phyloP scores from a whole-genome alignment of 2,113 vertebrate species.

The Rissa tridactyla region DNA sequence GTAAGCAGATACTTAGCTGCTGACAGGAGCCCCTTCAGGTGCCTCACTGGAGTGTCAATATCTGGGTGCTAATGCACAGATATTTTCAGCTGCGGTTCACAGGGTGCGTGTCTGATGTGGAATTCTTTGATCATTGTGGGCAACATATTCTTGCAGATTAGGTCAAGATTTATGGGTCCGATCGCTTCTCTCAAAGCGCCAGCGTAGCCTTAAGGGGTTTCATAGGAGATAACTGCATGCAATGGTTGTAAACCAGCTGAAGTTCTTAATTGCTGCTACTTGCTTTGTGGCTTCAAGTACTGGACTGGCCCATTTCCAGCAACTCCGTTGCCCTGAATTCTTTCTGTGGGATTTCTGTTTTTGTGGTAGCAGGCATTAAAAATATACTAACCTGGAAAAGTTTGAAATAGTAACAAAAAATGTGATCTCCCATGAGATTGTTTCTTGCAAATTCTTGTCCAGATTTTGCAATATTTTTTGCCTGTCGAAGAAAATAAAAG shows the following conservation, averaged over 20 bases:
- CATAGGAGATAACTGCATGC: not conserved
- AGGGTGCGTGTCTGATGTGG: not conserved
- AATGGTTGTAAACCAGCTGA: not conserved
- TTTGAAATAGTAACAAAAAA: conserved; percentile 96
- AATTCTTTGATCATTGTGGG: conserved; percentile 30
- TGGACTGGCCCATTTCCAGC: not conserved
- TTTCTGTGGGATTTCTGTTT: not conserved
- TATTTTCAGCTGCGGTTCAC: conserved; percentile 64
- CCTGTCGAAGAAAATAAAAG: conserved; percentile 70
- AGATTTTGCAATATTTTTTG: conserved; percentile 85
- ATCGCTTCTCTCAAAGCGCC: not conserved
- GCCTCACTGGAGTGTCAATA: not conserved
- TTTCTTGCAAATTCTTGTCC: conserved; percentile 92
- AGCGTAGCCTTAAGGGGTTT: not conserved
- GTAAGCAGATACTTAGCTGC: not conserved
- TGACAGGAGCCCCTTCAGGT: not conserved
- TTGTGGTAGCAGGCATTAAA: not conserved
- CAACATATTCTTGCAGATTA: conserved; percentile 25
- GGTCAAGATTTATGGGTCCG: not conserved
- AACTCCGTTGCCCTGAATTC: not conserved
- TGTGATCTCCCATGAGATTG: conserved; percentile 88
- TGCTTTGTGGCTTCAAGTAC: not conserved
- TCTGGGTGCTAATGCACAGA: conserved; percentile 50
- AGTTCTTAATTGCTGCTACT: not conserved
- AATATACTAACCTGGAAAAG: conserved; percentile 88